A percentile compares a stretch with the other conserved stretches of the same genome.
phyloP scores from a whole-genome alignment of 1,140 invertebrate genomes.

The Triops longicaudatus region DNA sequence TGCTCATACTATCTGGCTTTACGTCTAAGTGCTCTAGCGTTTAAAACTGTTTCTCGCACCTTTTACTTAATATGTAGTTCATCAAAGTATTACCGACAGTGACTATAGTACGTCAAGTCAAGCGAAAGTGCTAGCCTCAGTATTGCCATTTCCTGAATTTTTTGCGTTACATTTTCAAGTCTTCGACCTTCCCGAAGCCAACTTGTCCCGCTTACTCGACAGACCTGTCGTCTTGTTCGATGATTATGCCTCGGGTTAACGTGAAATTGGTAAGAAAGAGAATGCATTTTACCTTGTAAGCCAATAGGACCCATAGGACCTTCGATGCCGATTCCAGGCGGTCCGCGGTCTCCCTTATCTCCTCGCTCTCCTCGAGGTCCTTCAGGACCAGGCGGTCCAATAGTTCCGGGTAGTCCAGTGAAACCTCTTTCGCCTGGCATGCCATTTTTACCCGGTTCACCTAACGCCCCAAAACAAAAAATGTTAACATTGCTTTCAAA shows the following conservation, averaged over 20 bases:
- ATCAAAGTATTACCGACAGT: too few species aligned
- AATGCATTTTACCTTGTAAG: slow-evolving; percentile 45
- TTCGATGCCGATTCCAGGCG: slow-evolving; percentile 55
- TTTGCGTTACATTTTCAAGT: too few species aligned
- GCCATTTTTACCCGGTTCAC: slow-evolving; percentile 45
- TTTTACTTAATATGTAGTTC: too few species aligned
- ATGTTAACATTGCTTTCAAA: background rate
- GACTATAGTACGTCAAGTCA: too few species aligned
- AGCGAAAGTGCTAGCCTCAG: too few species aligned
- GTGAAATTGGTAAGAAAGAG: background rate
- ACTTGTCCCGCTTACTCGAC: too few species aligned
- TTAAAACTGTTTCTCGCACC: too few species aligned
- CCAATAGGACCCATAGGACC: slow-evolving; percentile 58
- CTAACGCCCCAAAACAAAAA: slow-evolving; percentile 34
- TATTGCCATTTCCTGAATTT: too few species aligned
- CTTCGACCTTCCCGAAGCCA: too few species aligned
- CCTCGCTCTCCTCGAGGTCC: slow-evolving; percentile 55
- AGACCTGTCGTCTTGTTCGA: too few species aligned
- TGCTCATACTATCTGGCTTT: too few species aligned
- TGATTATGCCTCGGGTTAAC: background rate
- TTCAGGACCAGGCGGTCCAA: slow-evolving; percentile 47
- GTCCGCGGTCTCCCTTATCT: slow-evolving; percentile 61
- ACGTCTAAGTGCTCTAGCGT: too few species aligned
- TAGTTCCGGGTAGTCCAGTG: slow-evolving; percentile 52
- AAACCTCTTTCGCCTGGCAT: slow-evolving; percentile 52